Conservation (phyloP, 2,113 vertebrate genomes). For the Melospiza melodia region DNA sequence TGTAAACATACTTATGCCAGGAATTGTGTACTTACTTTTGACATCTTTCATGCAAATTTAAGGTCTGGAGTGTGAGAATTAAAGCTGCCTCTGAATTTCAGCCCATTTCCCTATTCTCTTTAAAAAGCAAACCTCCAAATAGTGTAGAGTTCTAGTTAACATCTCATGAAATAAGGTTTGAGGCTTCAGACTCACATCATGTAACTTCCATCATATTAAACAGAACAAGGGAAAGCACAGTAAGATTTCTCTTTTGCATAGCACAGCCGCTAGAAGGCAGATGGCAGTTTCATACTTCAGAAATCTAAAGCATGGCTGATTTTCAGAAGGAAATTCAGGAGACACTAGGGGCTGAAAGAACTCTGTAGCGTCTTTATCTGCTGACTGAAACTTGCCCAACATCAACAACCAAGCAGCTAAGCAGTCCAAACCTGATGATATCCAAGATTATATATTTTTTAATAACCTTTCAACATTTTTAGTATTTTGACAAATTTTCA, state of each 20-base stretch:
- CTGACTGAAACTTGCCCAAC: background rate
- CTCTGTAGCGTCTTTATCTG: background rate
- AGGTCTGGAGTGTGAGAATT: background rate
- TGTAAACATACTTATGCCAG: background rate
- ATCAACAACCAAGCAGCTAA: background rate
- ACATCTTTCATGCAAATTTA: background rate
- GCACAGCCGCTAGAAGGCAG: conserved; percentile 15
- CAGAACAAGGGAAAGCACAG: background rate
- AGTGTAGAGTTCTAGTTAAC: background rate
- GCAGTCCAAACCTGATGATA: background rate
- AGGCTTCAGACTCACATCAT: background rate
- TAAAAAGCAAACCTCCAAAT: background rate
- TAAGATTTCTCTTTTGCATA: background rate
- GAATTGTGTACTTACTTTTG: background rate
- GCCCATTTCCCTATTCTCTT: background rate
- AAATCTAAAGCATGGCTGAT: background rate
- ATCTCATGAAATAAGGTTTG: background rate
- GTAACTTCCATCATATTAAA: background rate
- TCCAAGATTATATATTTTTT: background rate
- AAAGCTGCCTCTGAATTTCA: background rate
- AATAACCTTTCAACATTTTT: background rate
- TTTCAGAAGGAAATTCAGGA: background rate
- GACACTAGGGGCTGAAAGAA: background rate
- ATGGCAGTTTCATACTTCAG: background rate
- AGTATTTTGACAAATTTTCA: background rate